These are phyloP conservation scores for Ectemnius continuus DNA, from an alignment of 2,888 invertebrate species.

Conservation along the genomic window DNA sequence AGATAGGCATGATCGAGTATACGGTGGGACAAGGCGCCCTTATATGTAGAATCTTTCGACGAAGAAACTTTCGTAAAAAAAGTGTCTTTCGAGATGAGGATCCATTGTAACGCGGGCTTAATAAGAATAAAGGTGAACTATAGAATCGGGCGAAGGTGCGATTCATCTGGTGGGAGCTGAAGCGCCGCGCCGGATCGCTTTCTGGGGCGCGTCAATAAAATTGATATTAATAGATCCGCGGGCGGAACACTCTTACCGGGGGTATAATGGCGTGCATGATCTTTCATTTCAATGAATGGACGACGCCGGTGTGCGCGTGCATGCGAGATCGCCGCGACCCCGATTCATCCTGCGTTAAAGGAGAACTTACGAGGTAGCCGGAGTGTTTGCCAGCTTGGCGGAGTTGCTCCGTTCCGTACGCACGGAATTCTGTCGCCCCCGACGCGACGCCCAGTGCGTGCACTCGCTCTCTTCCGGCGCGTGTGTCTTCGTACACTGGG, in stretches of 20 bases:
- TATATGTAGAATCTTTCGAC: too few relatives aligned
- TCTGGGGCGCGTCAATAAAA: slow-evolving; percentile 30
- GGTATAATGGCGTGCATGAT: slow-evolving; percentile 13
- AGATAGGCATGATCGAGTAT: not conserved
- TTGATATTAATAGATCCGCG: slow-evolving; percentile 43
- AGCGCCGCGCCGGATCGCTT: slow-evolving; percentile 7
- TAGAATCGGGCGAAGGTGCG: slow-evolving; percentile 14
- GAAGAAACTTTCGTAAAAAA: too few relatives aligned
- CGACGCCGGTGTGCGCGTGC: not conserved
- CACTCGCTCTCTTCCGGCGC: slow-evolving; percentile 20
- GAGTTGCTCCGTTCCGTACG: not conserved
- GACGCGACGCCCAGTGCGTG: not conserved
- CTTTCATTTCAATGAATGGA: slow-evolving; percentile 19
- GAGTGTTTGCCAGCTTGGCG: too few relatives aligned
- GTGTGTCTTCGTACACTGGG: slow-evolving; percentile 36
- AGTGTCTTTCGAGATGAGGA: too few relatives aligned
- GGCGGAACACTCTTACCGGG: slow-evolving; percentile 13
- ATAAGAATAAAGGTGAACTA: too few relatives aligned
- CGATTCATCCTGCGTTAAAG: slow-evolving; percentile 8
- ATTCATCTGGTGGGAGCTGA: slow-evolving; percentile 1
- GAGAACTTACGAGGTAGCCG: too few relatives aligned
- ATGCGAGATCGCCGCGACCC: not conserved
- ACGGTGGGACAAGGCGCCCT: not conserved
- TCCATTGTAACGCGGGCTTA: too few relatives aligned
- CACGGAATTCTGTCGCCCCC: not conserved